These are phyloP conservation scores for Glossophaga mutica DNA, from an alignment of 2,797 vertebrate genomes.

Conservation along the genomic window DNA sequence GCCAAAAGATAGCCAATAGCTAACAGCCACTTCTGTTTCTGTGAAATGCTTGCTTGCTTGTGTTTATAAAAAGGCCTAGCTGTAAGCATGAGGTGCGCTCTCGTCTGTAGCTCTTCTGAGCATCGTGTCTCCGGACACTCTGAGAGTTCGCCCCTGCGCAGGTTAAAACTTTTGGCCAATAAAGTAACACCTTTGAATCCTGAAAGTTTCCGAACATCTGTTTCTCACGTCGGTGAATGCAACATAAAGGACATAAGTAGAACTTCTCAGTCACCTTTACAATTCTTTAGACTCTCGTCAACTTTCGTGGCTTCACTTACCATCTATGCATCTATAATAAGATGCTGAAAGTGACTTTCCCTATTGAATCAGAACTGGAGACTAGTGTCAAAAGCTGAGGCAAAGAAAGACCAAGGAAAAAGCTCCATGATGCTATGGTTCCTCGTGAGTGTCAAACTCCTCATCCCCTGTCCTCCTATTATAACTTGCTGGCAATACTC, in stretches of 20 bases:
- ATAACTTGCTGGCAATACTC: not conserved
- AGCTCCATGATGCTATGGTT: not conserved
- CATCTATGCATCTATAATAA: not conserved
- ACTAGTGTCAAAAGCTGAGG: not conserved
- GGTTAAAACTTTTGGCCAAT: too few species aligned
- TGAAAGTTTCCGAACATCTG: too few species aligned
- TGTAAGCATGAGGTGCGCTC: too few species aligned
- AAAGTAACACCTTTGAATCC: too few species aligned
- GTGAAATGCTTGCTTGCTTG: too few species aligned
- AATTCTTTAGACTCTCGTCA: not conserved
- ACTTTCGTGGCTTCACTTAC: not conserved
- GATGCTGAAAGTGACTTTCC: not conserved
- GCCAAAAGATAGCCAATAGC: too few species aligned
- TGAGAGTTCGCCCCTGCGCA: too few species aligned
- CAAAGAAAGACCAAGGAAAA: not conserved
- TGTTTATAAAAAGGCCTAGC: too few species aligned
- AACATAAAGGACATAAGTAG: not conserved
- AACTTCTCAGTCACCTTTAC: not conserved
- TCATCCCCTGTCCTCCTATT: not conserved
- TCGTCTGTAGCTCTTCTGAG: too few species aligned
- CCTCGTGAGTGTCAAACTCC: not conserved
- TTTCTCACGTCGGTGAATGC: too few species aligned
- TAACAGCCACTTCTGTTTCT: too few species aligned
- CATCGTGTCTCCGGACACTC: too few species aligned
- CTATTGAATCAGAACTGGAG: not conserved